phyloP scores from a whole-genome alignment of 2,888 invertebrate genomes.

The Aphidoletes aphidimyza region DNA sequence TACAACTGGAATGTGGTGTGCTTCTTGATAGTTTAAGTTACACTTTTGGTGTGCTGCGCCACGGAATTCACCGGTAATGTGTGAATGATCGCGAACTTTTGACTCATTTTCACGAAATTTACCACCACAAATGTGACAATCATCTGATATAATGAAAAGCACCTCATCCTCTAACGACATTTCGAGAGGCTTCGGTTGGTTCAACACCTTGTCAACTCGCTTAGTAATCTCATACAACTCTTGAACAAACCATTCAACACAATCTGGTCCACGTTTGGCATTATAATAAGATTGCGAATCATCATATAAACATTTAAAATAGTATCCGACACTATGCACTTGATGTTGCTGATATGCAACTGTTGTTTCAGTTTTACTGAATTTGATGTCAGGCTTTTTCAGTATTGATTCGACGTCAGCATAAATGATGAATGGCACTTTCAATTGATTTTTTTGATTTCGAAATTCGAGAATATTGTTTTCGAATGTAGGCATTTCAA shows the following conservation, averaged over 20 bases:
- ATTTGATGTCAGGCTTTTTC: not conserved
- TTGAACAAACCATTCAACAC: conserved; percentile 51
- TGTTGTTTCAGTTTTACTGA: not conserved
- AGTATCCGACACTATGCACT: conserved; percentile 58
- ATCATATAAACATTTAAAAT: conserved; percentile 58
- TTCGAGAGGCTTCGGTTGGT: not conserved
- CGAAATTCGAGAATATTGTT: conserved; percentile 57
- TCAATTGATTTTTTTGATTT: conserved; percentile 56
- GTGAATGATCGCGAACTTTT: conserved; percentile 57
- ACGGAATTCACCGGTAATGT: conserved; percentile 57
- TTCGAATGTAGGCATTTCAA: conserved; percentile 56
- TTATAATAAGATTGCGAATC: conserved; percentile 57
- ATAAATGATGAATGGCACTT: conserved; percentile 57
- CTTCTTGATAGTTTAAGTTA: not conserved
- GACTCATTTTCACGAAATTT: not conserved
- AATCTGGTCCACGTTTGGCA: conserved; percentile 54
- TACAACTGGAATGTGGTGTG: not conserved
- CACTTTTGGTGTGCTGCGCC: conserved; percentile 29
- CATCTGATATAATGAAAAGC: not conserved
- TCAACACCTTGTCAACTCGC: not conserved
- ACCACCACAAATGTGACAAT: not conserved
- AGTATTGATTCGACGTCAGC: conserved; percentile 58
- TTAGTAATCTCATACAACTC: conserved; percentile 27
- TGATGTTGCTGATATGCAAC: conserved; percentile 57
- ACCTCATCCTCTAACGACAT: not conserved